Evolutionary conservation across 2,113 vertebrate species (phyloP).

Genomic region (Alectura lathami): DNA sequence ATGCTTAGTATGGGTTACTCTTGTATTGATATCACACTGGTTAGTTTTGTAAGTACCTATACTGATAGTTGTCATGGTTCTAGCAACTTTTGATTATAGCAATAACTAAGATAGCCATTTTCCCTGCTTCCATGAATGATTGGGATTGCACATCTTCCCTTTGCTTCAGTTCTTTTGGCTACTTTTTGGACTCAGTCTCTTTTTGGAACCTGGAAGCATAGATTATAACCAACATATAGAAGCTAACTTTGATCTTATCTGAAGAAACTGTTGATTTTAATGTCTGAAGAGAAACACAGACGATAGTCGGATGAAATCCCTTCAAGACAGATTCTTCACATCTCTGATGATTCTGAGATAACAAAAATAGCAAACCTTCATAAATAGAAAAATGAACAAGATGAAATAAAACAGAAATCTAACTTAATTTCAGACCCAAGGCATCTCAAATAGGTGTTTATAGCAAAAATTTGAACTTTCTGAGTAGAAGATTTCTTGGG

Average conservation of each 20-base stretch:
- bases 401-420: neutral
- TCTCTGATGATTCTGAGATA: neutral
- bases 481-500: neutral
- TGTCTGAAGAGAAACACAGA: neutral
- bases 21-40: neutral
- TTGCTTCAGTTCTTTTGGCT: neutral
- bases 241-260: neutral
- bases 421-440: neutral
- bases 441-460: neutral
- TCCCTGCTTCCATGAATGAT: accelerated
- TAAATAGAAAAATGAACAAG: neutral
- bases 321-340: neutral
- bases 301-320: neutral
- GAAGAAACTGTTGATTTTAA: neutral
- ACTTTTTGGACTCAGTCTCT: neutral
- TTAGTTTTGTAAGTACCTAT: accelerated
- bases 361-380: neutral
- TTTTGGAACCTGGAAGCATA: neutral
- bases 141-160: neutral
- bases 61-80: neutral
- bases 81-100: neutral
- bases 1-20: neutral
- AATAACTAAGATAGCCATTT: neutral
- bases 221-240: neutral
- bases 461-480: neutral